A percentile compares a stretch with the other conserved stretches of the same genome.
phyloP scores from a whole-genome alignment of 2,113 vertebrate species.

The Maccullochella peelii region DNA sequence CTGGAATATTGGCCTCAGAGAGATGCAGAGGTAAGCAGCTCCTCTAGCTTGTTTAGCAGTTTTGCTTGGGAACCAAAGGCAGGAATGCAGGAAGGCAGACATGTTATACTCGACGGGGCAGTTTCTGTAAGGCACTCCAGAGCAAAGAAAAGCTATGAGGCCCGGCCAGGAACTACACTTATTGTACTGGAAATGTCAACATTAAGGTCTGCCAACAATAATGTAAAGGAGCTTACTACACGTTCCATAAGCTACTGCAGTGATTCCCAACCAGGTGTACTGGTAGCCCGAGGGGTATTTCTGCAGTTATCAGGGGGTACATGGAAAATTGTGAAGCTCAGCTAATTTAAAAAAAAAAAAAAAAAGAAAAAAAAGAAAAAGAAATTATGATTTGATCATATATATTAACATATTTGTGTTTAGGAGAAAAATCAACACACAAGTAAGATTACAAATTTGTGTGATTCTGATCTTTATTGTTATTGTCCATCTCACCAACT shows the following conservation, averaged over 20 bases:
- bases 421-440: too few species aligned
- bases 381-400: too few species aligned
- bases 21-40: conserved; percentile 64
- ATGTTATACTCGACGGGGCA: conserved; percentile 61
- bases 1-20: conserved; percentile 45
- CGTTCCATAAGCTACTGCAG: conserved; percentile 33
- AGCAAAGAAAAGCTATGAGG: conserved; percentile 55
- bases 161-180: conserved; percentile 40
- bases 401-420: too few species aligned
- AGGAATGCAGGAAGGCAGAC: conserved; percentile 69
- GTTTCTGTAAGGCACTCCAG: conserved; percentile 54
- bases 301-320: too few species aligned
- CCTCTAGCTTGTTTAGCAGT: conserved; percentile 67
- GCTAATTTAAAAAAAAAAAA: too few species aligned
- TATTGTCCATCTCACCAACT: too few species aligned
- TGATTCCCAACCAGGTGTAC: too few species aligned
- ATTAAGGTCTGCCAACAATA: conserved; percentile 62
- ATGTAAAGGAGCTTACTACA: conserved; percentile 40
- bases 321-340: too few species aligned
- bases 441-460: too few species aligned
- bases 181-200: conserved; percentile 72
- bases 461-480: too few species aligned
- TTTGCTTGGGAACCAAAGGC: conserved; percentile 65
- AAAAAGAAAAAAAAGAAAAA: too few species aligned
- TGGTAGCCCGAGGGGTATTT: too few species aligned